Percentiles rank a stretch among this genome's conserved stretches.
Conservation (phyloP, 1,140 invertebrate species). For the Panulirus ornatus region DNA sequence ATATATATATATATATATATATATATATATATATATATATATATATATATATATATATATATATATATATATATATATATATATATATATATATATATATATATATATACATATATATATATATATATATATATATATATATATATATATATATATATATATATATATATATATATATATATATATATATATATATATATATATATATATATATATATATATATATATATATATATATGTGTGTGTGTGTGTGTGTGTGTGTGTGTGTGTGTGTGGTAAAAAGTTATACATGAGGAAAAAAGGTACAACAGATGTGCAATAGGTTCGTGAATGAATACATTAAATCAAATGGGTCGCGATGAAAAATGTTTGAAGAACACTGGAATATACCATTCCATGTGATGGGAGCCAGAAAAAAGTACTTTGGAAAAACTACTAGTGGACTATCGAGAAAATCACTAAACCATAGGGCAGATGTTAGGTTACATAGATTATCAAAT, state of each 20-base stretch:
- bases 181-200: conserved; percentile 14
- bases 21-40: conserved; percentile 14
- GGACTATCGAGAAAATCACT: neutral
- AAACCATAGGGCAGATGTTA: neutral
- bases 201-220: conserved; percentile 14
- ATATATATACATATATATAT: conserved; percentile 11
- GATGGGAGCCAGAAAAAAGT: neutral
- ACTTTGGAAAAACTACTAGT: neutral
- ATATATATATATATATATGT: conserved; percentile 11
- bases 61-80: conserved; percentile 14
- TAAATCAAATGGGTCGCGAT: neutral
- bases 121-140: conserved; percentile 14
- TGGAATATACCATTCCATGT: neutral
- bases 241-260: neutral
- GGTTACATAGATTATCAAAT: neutral
- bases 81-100: conserved; percentile 14
- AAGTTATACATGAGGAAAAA: too few relatives aligned
- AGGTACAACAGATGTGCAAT: too few relatives aligned
- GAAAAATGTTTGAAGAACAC: neutral
- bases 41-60: conserved; percentile 14
- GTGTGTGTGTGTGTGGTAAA: too few relatives aligned
- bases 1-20: conserved; percentile 14
- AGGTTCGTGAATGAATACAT: neutral
- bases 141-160: conserved; percentile 14
- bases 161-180: conserved; percentile 14